These are phyloP conservation scores for Ashinkailepas kermadecensis DNA, from an alignment of 2,888 invertebrate genomes.

Conservation along the genomic window DNA sequence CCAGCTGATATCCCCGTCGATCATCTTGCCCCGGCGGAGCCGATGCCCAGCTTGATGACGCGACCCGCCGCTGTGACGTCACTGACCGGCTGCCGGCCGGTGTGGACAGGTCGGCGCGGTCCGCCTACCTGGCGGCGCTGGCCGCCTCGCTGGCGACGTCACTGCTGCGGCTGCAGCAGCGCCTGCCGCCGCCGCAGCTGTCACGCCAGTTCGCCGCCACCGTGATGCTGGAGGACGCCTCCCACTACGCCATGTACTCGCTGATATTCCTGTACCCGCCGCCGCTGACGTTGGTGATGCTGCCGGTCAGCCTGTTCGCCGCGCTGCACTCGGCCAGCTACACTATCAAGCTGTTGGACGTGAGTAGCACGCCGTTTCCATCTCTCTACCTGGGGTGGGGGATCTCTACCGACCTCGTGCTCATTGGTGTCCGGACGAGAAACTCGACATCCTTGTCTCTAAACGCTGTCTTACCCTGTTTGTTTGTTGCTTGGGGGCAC, in stretches of 20 bases:
- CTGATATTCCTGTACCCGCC: slow-evolving; percentile 84
- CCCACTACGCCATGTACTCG: slow-evolving; percentile 92
- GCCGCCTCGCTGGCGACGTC: slow-evolving; percentile 90
- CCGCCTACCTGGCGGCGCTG: slow-evolving; percentile 77
- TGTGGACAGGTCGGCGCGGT: slow-evolving; percentile 29
- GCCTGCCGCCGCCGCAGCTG: slow-evolving; percentile 74
- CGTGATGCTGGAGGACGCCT: slow-evolving; percentile 53
- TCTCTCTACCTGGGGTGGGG: too few species aligned
- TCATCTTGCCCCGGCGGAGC: too few species aligned
- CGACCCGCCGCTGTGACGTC: too few species aligned
- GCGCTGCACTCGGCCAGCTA: slow-evolving; percentile 87
- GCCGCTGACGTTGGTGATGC: slow-evolving; percentile 61
- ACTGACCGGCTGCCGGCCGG: too few species aligned
- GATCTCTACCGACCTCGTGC: too few species aligned
- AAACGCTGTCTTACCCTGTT: too few species aligned
- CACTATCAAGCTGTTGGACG: slow-evolving; percentile 78
- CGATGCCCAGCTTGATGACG: too few species aligned
- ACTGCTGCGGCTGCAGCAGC: slow-evolving; percentile 87
- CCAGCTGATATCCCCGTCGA: too few species aligned
- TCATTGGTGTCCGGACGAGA: too few species aligned
- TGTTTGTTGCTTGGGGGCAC: too few species aligned
- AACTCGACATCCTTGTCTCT: too few species aligned
- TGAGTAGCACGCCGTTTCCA: slow-evolving; percentile 52
- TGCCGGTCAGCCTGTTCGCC: slow-evolving; percentile 87
- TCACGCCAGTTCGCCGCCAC: slow-evolving; percentile 69